phyloP scores from a whole-genome alignment of 1,140 invertebrate species.

The Pseudomyrmex pallidus region DNA sequence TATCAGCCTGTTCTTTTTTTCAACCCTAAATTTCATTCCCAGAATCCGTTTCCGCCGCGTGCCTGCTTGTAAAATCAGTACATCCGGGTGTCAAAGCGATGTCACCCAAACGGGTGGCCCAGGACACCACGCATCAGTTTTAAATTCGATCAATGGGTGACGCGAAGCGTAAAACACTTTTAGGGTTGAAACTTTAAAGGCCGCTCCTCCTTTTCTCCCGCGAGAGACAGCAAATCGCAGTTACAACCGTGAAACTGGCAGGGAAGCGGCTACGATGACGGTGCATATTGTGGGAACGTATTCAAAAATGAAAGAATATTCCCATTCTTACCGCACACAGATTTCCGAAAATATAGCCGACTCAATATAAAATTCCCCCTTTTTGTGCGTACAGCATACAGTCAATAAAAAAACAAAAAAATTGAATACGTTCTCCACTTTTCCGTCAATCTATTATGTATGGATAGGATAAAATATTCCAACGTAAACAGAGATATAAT shows the following conservation, averaged over 20 bases:
- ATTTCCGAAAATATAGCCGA: constrained; percentile 20
- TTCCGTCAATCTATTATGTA: background rate
- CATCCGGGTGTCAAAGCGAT: constrained; percentile 85
- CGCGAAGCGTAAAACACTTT: constrained; percentile 85
- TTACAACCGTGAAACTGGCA: constrained; percentile 79
- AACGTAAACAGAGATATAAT: background rate
- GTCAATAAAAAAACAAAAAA: background rate
- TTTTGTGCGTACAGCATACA: background rate
- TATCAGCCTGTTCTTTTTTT: constrained; percentile 55
- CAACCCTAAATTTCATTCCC: constrained; percentile 83
- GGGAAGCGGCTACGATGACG: constrained; percentile 23
- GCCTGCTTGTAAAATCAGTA: constrained; percentile 85
- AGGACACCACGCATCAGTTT: constrained; percentile 78
- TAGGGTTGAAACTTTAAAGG: constrained; percentile 85
- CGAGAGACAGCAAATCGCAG: constrained; percentile 76
- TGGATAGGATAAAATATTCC: background rate
- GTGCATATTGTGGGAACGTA: constrained; percentile 76
- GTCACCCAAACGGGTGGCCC: constrained; percentile 76
- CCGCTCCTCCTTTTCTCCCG: constrained; percentile 56
- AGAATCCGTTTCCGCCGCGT: constrained; percentile 84
- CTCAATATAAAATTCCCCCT: background rate
- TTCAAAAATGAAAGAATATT: constrained; percentile 71
- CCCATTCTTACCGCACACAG: constrained; percentile 46
- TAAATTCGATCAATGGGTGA: constrained; percentile 85
- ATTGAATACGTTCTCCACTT: too few species aligned